These are phyloP conservation scores for Champsocephalus gunnari DNA, from an alignment of 2,797 vertebrate species.

Conservation along the genomic window DNA sequence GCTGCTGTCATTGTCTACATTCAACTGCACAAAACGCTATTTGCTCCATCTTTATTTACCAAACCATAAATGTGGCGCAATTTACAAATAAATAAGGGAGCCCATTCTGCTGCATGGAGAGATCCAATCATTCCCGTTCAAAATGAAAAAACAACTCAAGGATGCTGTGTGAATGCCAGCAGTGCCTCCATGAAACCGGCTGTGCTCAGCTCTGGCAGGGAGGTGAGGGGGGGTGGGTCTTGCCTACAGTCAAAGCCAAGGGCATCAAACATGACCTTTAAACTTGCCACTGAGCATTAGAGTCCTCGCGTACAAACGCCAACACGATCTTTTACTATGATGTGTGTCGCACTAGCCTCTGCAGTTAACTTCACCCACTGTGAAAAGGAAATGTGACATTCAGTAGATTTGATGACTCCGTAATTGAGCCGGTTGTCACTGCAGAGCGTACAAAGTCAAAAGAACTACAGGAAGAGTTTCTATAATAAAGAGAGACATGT, in stretches of 20 bases:
- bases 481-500: background rate
- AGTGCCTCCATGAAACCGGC: conserved; percentile 22
- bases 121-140: conserved; percentile 37
- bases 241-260: conserved; percentile 44
- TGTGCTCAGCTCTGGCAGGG: conserved; percentile 39
- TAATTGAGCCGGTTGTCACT: conserved; percentile 7
- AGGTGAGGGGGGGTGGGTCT: conserved; percentile 8
- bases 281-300: conserved; percentile 74
- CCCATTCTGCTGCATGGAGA: conserved; percentile 32
- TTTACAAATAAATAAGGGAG: conserved; percentile 52
- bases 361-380: conserved; percentile 29
- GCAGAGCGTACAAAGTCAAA: background rate
- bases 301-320: conserved; percentile 32
- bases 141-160: conserved; percentile 36
- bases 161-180: conserved; percentile 33
- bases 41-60: conserved; percentile 53
- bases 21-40: conserved; percentile 48
- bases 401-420: background rate
- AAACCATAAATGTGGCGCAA: conserved; percentile 36
- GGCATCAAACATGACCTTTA: conserved; percentile 60
- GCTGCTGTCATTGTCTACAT: conserved; percentile 52
- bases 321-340: conserved; percentile 45
- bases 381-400: conserved; percentile 15
- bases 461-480: background rate
- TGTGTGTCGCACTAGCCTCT: conserved; percentile 40